Percentiles rank a stretch among this genome's conserved stretches.
Conservation (phyloP, 2,113 vertebrate species). For the Lagopus leucura region DNA sequence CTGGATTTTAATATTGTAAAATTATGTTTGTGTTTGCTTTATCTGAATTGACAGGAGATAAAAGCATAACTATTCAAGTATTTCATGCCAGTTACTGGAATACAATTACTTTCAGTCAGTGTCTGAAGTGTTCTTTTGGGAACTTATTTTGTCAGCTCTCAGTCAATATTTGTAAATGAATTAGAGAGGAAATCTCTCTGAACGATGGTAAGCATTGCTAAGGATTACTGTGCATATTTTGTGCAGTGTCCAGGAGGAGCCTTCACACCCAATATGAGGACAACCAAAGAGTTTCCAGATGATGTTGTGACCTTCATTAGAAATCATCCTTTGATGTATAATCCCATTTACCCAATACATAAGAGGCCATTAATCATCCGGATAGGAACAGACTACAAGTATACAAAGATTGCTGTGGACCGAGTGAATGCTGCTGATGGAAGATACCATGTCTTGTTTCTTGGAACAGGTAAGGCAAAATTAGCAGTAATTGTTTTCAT, state of each 20-base stretch:
- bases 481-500: background rate
- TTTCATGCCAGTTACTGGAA: background rate
- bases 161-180: conserved; percentile 2
- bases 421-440: conserved; percentile 93
- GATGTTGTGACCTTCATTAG: conserved; percentile 97
- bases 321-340: conserved; percentile 98
- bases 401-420: conserved; percentile 94
- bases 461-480: conserved; percentile 88
- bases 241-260: conserved; percentile 94
- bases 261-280: conserved; percentile 92
- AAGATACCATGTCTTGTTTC: conserved; percentile 93
- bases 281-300: conserved; percentile 96
- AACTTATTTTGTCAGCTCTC: background rate
- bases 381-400: conserved; percentile 92
- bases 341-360: conserved; percentile 91
- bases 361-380: conserved; percentile 91
- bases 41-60: background rate
- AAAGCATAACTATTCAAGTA: conserved; percentile 31
- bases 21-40: conserved; percentile 17
- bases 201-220: background rate
- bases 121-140: background rate
- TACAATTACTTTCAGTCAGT: background rate
- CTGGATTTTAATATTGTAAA: conserved; percentile 6
- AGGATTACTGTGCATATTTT: background rate
- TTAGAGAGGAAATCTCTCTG: background rate